These are phyloP conservation scores for Yponomeuta cagnagella DNA, from an alignment of 2,888 invertebrate species.

Conservation along the genomic window DNA sequence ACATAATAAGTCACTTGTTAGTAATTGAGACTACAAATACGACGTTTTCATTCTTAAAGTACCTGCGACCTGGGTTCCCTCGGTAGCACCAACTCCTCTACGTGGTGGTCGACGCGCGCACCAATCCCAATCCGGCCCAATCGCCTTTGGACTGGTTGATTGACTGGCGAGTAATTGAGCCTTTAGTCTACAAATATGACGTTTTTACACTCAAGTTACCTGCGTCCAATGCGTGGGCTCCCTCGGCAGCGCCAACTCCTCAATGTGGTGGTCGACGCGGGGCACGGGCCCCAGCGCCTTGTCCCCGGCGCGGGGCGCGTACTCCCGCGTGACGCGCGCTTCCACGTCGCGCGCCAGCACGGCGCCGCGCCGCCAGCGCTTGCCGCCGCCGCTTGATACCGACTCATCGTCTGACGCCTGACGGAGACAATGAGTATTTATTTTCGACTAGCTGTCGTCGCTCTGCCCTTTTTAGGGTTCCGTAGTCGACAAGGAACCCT, in stretches of 20 bases:
- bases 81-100: background rate
- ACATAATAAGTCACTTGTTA: no score
- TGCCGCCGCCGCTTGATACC: constrained; percentile 44
- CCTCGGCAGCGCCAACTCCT: constrained; percentile 42
- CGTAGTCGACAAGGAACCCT: no score
- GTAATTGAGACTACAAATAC: no score
- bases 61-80: background rate
- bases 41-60: no score
- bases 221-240: constrained; percentile 42
- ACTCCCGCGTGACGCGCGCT: constrained; percentile 19
- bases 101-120: constrained; percentile 16
- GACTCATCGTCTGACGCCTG: constrained; percentile 65
- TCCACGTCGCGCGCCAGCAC: constrained; percentile 29
- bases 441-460: no score
- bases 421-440: background rate
- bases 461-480: no score
- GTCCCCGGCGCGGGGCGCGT: constrained; percentile 21
- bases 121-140: constrained; percentile 18
- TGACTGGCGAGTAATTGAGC: constrained; percentile 4
- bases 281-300: constrained; percentile 24
- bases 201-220: background rate
- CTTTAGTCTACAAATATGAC: background rate
- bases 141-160: constrained; percentile 22
- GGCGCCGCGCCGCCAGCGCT: constrained; percentile 44
- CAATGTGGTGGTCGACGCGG: constrained; percentile 34